These are phyloP conservation scores for Lutjanus argentimaculatus DNA, from an alignment of 2,797 vertebrate genomes.

Conservation along the genomic window DNA sequence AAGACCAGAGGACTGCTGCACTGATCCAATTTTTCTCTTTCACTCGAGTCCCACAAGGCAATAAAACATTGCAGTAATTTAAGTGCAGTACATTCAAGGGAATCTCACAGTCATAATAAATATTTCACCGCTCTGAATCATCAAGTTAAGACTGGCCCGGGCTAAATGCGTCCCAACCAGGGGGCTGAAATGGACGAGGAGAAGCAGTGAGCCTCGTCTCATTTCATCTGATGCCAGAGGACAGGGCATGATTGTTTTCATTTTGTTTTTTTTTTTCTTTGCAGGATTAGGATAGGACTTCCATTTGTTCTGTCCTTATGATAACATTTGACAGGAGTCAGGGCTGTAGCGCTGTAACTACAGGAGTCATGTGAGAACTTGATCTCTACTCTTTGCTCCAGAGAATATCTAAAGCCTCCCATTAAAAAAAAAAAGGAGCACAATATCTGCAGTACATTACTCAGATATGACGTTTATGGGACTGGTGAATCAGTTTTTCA, in stretches of 20 bases:
- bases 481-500: slow-evolving; percentile 64
- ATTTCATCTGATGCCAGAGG: slow-evolving; percentile 72
- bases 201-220: slow-evolving; percentile 70
- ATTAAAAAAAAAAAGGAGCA: slow-evolving; percentile 48
- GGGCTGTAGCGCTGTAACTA: slow-evolving; percentile 45
- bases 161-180: slow-evolving; percentile 73
- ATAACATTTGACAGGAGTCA: slow-evolving; percentile 52
- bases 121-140: slow-evolving; percentile 86
- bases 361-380: slow-evolving; percentile 58
- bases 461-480: slow-evolving; percentile 66
- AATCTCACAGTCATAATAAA: slow-evolving; percentile 88
- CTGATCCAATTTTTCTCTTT: slow-evolving; percentile 85
- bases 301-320: slow-evolving; percentile 47
- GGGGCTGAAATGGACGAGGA: slow-evolving; percentile 74
- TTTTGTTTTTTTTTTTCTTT: slow-evolving; percentile 66
- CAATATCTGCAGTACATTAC: slow-evolving; percentile 62
- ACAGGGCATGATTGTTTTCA: slow-evolving; percentile 82
- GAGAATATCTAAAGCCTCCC: slow-evolving; percentile 63
- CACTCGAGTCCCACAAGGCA: slow-evolving; percentile 86
- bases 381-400: slow-evolving; percentile 45
- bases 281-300: slow-evolving; percentile 55
- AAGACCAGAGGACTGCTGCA: slow-evolving; percentile 83
- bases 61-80: slow-evolving; percentile 87
- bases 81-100: slow-evolving; percentile 89
- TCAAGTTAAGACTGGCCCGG: slow-evolving; percentile 79